Percentiles rank a stretch among this genome's conserved stretches.
These are phyloP conservation scores for Altica lythri DNA, from an alignment of 2,888 invertebrate species.

Conservation along the genomic window DNA sequence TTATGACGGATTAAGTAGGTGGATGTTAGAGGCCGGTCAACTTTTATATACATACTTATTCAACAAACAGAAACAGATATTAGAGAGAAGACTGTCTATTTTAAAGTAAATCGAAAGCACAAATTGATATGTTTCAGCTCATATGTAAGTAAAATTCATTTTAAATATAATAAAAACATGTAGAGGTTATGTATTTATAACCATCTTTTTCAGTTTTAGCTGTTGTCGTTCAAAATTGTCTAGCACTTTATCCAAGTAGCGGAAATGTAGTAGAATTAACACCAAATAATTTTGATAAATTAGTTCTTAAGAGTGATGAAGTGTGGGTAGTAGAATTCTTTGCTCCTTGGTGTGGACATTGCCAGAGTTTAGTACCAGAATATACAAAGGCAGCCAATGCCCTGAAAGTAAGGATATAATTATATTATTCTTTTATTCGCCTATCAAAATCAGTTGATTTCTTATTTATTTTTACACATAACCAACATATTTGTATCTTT, in stretches of 20 bases:
- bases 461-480: too few relatives aligned
- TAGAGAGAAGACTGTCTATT: neutral
- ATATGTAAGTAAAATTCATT: slow-evolving; percentile 11
- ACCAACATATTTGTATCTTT: too few relatives aligned
- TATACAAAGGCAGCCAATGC: slow-evolving; percentile 93
- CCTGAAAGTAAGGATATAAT: slow-evolving; percentile 80
- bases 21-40: neutral
- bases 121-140: slow-evolving; percentile 9
- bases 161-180: neutral
- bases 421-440: too few relatives aligned
- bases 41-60: neutral
- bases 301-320: slow-evolving; percentile 81
- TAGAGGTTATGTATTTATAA: slow-evolving; percentile 22
- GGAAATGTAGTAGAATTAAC: slow-evolving; percentile 86
- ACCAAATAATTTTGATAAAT: slow-evolving; percentile 82
- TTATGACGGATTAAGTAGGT: neutral
- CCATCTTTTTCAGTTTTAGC: slow-evolving; percentile 40
- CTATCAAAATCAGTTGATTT: too few relatives aligned
- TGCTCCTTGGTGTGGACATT: slow-evolving; percentile 96
- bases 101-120: neutral
- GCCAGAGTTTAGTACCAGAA: slow-evolving; percentile 88
- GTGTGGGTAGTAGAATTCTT: slow-evolving; percentile 96
- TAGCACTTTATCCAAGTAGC: slow-evolving; percentile 68
- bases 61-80: neutral
- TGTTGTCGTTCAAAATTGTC: slow-evolving; percentile 49